Conservation (phyloP, 2,888 invertebrate species). For the Heliconius erato region DNA sequence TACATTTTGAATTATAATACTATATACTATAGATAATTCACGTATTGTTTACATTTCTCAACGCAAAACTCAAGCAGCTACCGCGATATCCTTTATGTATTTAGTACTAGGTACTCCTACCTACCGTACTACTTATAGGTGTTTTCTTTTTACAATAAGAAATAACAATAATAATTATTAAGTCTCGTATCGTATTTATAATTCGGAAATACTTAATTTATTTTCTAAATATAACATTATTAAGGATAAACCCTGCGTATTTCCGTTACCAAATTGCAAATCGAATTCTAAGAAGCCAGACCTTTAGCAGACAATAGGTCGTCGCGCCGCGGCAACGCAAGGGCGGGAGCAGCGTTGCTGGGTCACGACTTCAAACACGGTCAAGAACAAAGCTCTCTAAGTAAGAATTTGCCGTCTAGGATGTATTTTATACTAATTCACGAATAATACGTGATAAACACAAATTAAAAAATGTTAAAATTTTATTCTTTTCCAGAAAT, state of each 20-base stretch:
- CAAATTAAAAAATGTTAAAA: too few relatives aligned
- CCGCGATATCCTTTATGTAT: too few relatives aligned
- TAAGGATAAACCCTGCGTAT: conserved; percentile 32
- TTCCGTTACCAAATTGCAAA: conserved; percentile 39
- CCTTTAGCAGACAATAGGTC: conserved; percentile 53
- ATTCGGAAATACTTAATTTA: neutral
- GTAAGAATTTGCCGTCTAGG: conserved; percentile 6
- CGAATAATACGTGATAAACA: too few relatives aligned
- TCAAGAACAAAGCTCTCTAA: conserved; percentile 44
- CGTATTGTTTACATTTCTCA: too few relatives aligned
- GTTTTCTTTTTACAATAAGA: neutral
- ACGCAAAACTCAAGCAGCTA: too few relatives aligned
- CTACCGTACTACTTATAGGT: too few relatives aligned
- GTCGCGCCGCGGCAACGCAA: conserved; percentile 29
- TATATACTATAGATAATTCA: too few relatives aligned
- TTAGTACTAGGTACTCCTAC: too few relatives aligned
- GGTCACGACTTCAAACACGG: conserved; percentile 51
- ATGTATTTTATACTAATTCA: neutral
- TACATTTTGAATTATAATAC: too few relatives aligned
- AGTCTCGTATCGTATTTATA: neutral
- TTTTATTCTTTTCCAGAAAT: too few relatives aligned
- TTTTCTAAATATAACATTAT: conserved; percentile 8
- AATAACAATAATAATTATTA: neutral
- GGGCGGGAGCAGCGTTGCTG: conserved; percentile 49
- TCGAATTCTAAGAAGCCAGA: conserved; percentile 50